A percentile compares a stretch with the other conserved stretches of the same genome.
Evolutionary conservation across 2,113 vertebrate genomes (phyloP).

Genomic region (Nannospalax galili): DNA sequence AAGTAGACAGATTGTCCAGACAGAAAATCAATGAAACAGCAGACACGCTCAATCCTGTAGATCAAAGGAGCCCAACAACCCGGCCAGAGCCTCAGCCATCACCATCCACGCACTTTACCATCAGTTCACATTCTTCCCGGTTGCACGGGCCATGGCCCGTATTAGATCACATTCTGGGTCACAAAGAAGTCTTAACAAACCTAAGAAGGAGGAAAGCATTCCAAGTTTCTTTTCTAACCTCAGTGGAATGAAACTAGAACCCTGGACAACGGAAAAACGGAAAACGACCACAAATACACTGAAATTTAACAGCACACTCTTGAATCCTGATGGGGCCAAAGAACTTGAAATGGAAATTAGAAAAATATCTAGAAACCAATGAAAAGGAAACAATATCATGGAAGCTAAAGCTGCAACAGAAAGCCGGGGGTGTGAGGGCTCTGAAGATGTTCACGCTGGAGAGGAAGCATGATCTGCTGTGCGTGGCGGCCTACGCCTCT

Average conservation of each 20-base stretch:
- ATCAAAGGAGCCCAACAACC: too few species aligned
- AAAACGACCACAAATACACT: background rate
- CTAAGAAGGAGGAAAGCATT: background rate
- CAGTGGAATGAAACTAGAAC: conserved; percentile 18
- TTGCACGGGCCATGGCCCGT: background rate
- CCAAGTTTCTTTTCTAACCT: conserved; percentile 29
- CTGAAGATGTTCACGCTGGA: background rate
- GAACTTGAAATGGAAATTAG: conserved; percentile 47
- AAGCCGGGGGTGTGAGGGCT: background rate
- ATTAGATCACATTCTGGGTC: background rate
- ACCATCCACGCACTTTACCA: background rate
- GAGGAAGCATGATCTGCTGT: background rate
- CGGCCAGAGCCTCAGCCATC: background rate
- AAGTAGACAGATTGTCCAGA: background rate
- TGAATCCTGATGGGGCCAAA: background rate
- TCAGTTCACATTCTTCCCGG: background rate
- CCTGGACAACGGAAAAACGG: background rate
- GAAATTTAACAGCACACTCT: conserved; percentile 38
- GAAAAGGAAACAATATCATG: background rate
- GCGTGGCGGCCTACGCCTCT: too few species aligned
- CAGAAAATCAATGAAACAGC: background rate
- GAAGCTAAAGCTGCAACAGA: background rate
- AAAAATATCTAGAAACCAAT: background rate
- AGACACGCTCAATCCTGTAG: background rate
- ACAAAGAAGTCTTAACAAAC: background rate